Percentiles rank a stretch among this genome's conserved stretches.
Evolutionary conservation across 2,113 vertebrate genomes (phyloP).

Genomic region (Oxyruncus cristatus): DNA sequence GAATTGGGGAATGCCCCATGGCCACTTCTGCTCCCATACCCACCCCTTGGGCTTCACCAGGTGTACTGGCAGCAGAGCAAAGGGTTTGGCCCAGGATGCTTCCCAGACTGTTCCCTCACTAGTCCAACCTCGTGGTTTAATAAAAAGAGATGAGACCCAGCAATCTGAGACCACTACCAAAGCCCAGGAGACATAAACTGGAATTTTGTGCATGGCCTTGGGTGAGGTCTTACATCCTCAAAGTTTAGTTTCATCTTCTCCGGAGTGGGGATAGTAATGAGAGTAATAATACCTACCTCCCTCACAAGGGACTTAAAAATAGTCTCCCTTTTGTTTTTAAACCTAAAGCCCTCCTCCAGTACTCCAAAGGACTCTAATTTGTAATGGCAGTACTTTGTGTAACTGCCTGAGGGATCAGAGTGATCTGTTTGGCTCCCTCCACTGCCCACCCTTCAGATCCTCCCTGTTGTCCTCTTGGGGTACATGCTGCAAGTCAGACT

Average conservation of each 20-base stretch:
- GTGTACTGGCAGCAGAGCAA: slow-evolving; percentile 37
- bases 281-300: background rate
- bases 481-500: background rate
- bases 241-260: background rate
- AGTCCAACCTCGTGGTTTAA: slow-evolving; percentile 4
- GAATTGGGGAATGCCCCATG: background rate
- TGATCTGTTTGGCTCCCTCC: background rate
- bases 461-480: background rate
- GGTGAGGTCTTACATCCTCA: background rate
- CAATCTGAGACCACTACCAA: background rate
- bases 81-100: background rate
- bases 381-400: background rate
- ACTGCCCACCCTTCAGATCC: background rate
- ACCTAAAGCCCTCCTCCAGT: background rate
- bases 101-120: background rate
- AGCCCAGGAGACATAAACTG: background rate
- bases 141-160: background rate
- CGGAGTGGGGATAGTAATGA: background rate
- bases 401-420: background rate
- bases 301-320: background rate
- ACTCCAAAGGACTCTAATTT: background rate
- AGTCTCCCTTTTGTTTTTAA: background rate
- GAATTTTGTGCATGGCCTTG: background rate
- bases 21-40: background rate
- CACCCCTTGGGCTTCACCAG: background rate